Percentiles rank a stretch among this genome's conserved stretches.
These are phyloP conservation scores for Keiferia lycopersicella DNA, from an alignment of 2,888 invertebrate species.

Conservation along the genomic window DNA sequence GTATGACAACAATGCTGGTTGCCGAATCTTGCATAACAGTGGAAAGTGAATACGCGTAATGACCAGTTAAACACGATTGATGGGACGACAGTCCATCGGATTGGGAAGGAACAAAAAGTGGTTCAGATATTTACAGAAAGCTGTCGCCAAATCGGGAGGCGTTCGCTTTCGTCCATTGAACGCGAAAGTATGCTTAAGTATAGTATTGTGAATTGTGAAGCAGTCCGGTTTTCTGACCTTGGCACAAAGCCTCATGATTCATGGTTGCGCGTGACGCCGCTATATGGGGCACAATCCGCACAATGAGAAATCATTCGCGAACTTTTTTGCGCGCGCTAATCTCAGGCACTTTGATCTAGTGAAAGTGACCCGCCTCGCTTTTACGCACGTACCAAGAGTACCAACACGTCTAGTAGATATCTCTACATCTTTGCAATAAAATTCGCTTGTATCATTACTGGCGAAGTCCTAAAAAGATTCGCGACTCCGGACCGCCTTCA, in stretches of 20 bases:
- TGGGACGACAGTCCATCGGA: slow-evolving; percentile 51
- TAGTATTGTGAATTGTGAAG: slow-evolving; percentile 67
- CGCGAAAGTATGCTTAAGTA: slow-evolving; percentile 60
- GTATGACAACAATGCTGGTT: slow-evolving; percentile 49
- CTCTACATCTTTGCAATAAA: slow-evolving; percentile 37
- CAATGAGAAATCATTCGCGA: slow-evolving; percentile 63
- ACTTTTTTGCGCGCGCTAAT: slow-evolving; percentile 58
- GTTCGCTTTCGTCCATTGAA: slow-evolving; percentile 73
- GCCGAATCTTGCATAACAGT: slow-evolving; percentile 61
- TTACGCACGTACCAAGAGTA: slow-evolving; percentile 41
- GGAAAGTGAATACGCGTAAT: slow-evolving; percentile 67
- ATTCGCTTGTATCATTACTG: slow-evolving; percentile 34
- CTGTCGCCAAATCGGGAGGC: slow-evolving; percentile 70
- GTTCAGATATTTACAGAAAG: slow-evolving; percentile 71
- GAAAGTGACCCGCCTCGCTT: slow-evolving; percentile 59
- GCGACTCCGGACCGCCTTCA: slow-evolving; percentile 36
- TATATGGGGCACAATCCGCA: slow-evolving; percentile 61
- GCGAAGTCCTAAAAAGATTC: slow-evolving; percentile 39
- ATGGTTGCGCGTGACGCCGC: slow-evolving; percentile 56
- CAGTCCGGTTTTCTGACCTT: slow-evolving; percentile 71
- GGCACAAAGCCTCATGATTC: slow-evolving; percentile 57
- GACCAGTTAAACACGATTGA: slow-evolving; percentile 64
- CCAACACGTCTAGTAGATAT: slow-evolving; percentile 41
- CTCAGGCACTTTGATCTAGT: slow-evolving; percentile 58
- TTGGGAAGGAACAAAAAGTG: slow-evolving; percentile 76